Percentiles rank a stretch among this genome's conserved stretches.
phyloP scores from a whole-genome alignment of 2,797 vertebrate genomes.

The Eleutherodactylus coqui region DNA sequence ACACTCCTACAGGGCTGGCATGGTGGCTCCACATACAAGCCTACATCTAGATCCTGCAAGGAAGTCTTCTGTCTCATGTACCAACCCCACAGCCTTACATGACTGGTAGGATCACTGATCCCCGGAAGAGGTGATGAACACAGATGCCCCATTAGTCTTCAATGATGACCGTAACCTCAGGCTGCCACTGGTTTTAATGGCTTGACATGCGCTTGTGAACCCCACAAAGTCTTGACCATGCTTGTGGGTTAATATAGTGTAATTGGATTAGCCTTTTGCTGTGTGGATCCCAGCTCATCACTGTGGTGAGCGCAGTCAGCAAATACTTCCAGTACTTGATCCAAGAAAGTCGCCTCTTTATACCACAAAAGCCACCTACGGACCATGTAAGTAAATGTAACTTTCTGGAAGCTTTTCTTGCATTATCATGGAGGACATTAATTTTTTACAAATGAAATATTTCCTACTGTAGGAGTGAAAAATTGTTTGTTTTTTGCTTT shows the following conservation, averaged over 20 bases:
- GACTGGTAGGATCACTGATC: background rate
- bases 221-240: background rate
- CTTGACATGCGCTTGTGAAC: background rate
- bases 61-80: background rate
- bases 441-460: too few relatives aligned
- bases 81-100: background rate
- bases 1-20: background rate
- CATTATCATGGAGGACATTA: background rate
- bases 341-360: background rate
- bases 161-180: background rate
- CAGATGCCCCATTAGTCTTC: background rate
- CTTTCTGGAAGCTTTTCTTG: background rate
- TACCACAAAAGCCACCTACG: background rate
- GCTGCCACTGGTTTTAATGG: too few relatives aligned
- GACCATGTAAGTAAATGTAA: slow-evolving; percentile 36
- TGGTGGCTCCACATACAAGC: background rate
- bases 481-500: too few relatives aligned
- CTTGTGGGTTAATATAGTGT: background rate
- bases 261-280: slow-evolving; percentile 29
- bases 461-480: too few relatives aligned
- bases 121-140: background rate
- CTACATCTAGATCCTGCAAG: background rate
- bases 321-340: background rate
- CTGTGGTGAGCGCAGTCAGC: background rate
- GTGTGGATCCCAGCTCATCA: background rate